Conservation (phyloP, 92 coral and sea anemone genomes). For the Paragorgia papillata region DNA sequence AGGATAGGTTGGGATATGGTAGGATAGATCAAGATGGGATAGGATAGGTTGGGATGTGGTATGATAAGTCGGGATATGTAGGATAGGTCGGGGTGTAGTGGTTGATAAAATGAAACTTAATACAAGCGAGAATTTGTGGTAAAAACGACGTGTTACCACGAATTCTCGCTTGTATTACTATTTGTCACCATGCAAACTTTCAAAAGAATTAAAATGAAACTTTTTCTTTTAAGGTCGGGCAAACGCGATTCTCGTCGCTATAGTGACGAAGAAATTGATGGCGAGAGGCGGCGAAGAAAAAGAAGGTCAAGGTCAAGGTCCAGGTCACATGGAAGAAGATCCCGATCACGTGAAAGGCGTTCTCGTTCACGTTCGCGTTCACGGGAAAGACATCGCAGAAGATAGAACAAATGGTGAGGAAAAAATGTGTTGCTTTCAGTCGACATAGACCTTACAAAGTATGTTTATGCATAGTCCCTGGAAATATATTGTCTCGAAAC, state of each 20-base stretch:
- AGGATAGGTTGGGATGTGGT: not conserved
- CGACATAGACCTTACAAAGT: no score
- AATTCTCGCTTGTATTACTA: no score
- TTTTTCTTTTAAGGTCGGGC: constrained; percentile 48
- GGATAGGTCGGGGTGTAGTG: no score
- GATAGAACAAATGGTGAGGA: not conserved
- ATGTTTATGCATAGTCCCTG: no score
- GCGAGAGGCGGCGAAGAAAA: constrained; percentile 82
- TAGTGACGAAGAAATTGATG: constrained; percentile 81
- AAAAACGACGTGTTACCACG: no score
- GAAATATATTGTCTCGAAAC: no score
- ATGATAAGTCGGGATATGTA: not conserved
- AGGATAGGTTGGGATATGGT: not conserved
- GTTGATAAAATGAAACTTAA: no score
- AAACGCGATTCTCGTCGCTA: constrained; percentile 77
- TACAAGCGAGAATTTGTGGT: no score
- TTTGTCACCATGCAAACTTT: no score
- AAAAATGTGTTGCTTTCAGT: no score
- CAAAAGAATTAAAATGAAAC: no score
- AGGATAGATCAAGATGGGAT: not conserved
- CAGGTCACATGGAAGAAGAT: constrained; percentile 82
- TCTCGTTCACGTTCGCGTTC: constrained; percentile 60
- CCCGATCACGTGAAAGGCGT: constrained; percentile 90
- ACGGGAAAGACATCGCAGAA: constrained; percentile 21
- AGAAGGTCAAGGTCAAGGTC: constrained; percentile 88